Evolutionary conservation across 1,140 invertebrate species (phyloP), one percentile per base, ranked within the genome.

Genomic region (Oryctes rhinoceros): DNA sequence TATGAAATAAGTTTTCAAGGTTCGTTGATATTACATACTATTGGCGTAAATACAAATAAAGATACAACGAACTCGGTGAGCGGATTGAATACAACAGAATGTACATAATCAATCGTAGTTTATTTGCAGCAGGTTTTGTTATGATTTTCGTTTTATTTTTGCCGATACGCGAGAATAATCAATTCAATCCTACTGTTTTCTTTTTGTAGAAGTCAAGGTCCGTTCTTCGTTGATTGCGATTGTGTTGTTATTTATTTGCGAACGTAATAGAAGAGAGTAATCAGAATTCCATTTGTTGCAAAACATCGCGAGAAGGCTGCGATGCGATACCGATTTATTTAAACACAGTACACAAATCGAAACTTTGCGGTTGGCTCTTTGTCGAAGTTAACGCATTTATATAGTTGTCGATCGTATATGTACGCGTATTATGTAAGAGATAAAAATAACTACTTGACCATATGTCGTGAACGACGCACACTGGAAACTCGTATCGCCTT

Each of bases 391-490:
- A 9, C 35, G 15, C 65, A 71, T 35, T 15, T 71, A 24, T 30
- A 71, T 71, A 37, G 30, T 71, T 71, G 35, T 71, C 24, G 24
- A 71, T 37, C 65, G 24, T 71, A 71, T 71, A 71, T 71, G 65
- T 71, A 71, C 65, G 65, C 7, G 18, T 71, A 71, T 71, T 71
- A 71, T 71, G 65, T 71, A 71, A 71, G 65, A 71, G 65, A 71
- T 71, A 71, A 71, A 71, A 71, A 71, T 71, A 71, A 71, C 65
- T 71, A 24, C 13, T 71, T 71, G 65, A 71, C 65, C 65, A 71
- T 71, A 71, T 71, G 65, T 71, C 10, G 65, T 9, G 65, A 71
- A 37, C 65, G 65, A 71, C 65, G 39, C 39, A 71, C 65, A 71
- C 20, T 71, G 65, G 24, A 71, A 71, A 71, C 65, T 71, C 37